Evolutionary conservation across 2,888 invertebrate genomes (phyloP).

Genomic region (Panorpa germanica): DNA sequence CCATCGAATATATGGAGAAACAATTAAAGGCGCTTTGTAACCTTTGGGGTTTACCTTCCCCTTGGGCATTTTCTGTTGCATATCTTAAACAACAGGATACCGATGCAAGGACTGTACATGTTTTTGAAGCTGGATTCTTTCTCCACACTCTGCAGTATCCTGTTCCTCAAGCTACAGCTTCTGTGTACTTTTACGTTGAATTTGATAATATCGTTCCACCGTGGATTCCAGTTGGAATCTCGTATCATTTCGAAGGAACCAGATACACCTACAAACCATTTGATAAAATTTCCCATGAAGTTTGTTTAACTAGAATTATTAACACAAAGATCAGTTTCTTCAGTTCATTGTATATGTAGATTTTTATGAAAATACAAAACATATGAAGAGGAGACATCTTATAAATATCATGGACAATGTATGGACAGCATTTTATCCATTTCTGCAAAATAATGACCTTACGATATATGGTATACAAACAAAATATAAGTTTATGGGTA

Average conservation of each 20-base stretch:
- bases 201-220: constrained; percentile 12
- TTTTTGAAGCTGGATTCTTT: constrained; percentile 23
- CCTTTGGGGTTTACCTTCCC: constrained; percentile 15
- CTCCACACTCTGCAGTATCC: constrained; percentile 24
- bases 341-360: too few species aligned
- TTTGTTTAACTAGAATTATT: too few species aligned
- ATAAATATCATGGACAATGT: too few species aligned
- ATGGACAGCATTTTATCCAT: too few species aligned
- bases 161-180: constrained; percentile 25
- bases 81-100: constrained; percentile 13
- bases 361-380: too few species aligned
- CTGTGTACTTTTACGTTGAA: constrained; percentile 23
- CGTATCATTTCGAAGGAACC: constrained; percentile 11
- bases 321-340: too few species aligned
- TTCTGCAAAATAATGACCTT: too few species aligned
- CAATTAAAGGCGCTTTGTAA: constrained; percentile 14
- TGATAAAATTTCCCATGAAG: too few species aligned
- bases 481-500: too few species aligned
- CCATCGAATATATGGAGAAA: constrained; percentile 12
- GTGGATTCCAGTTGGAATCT: constrained; percentile 8
- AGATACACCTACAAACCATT: too few species aligned
- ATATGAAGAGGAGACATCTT: too few species aligned
- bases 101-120: constrained; percentile 17
- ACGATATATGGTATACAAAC: too few species aligned
- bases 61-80: constrained; percentile 16